A percentile compares a stretch with the other conserved stretches of the same genome.
Evolutionary conservation across 1,140 invertebrate species (phyloP).

Genomic region (Branchinecta lynchi): DNA sequence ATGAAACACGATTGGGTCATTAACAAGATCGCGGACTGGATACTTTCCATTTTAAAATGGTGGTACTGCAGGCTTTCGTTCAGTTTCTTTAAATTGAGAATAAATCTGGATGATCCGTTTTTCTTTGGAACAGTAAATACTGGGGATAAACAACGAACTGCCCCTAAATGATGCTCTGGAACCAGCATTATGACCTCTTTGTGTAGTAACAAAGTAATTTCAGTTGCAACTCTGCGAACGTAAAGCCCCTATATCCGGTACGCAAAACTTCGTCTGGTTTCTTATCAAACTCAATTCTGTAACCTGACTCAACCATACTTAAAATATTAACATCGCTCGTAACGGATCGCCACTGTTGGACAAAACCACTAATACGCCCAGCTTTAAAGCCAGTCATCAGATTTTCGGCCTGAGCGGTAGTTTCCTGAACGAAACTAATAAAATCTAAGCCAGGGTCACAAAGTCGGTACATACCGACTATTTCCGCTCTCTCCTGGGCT

Average conservation of each 20-base stretch:
- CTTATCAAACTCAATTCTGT: too few relatives aligned
- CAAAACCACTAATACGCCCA: neutral
- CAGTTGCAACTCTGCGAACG: neutral
- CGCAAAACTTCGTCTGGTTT: too few relatives aligned
- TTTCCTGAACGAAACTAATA: too few relatives aligned
- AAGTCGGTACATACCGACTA: neutral
- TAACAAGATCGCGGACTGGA: neutral
- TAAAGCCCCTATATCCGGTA: neutral
- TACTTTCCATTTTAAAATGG: constrained; percentile 6
- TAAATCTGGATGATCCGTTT: neutral
- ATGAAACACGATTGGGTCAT: neutral
- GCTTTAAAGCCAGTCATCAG: too few relatives aligned
- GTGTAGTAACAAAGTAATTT: neutral
- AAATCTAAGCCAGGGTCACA: neutral
- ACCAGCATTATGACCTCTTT: neutral
- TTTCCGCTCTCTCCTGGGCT: neutral
- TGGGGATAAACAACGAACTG: neutral
- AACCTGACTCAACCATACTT: neutral
- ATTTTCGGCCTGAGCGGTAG: too few relatives aligned
- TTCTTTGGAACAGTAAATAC: constrained; percentile 1
- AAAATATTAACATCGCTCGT: neutral
- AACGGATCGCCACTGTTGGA: neutral
- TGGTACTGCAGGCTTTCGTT: neutral
- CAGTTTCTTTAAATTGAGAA: neutral
- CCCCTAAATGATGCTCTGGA: neutral